Base-by-base conservation (phyloP, 2,888 invertebrate genomes). In the Siphonodentalium dalli region DNA sequence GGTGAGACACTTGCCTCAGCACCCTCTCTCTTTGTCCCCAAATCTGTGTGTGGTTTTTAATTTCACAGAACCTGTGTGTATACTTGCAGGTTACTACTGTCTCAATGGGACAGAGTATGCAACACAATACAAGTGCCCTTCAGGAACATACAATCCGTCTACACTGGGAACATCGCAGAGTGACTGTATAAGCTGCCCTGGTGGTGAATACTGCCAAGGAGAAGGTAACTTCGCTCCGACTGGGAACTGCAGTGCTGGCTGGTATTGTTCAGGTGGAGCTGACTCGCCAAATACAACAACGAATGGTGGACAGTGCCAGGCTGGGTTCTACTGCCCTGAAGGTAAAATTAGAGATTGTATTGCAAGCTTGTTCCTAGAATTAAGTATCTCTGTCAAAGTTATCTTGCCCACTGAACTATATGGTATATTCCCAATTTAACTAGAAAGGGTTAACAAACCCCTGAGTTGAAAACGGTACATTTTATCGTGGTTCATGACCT, bases 151-250 rank as follows among this genome's bases (percentile, higher is more conserved):
- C 65, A 78, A 78, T 49, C 63, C 73, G 15, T 37, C 50, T 20
- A 58, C 60, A 18, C 57, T 54, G 11, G 68, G 66, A 8, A 66
- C 63, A 0, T 54, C 61, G 1, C 43, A 42, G 3, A 23, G 55
- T 8, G 73, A 70, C 58, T 79, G 79, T 61, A 53, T 66, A 21
- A 38, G 51, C 29, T 79, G 79, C 49, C 71, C 77, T 8, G 74
- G 71, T 0, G 79, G 79, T 13, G 46, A 68, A 53, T 79, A 76
- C 61, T 79, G 79, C 56, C 59, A 71, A 42, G 77, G 77, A 0
- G 55, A 65, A 33, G 77, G 69, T 43, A 77, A 77, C 61, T 43
- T 63, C 9, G 63, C 60, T 13, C 72, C 74, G 13, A 75, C 77
- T 6, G 78, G 72, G 11, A 65, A 66, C 53, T 77, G 77, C 39